Evolutionary conservation across 2,888 invertebrate species (phyloP), one percentile per base, ranked within the genome.

Genomic region (Eristalis pertinax): DNA sequence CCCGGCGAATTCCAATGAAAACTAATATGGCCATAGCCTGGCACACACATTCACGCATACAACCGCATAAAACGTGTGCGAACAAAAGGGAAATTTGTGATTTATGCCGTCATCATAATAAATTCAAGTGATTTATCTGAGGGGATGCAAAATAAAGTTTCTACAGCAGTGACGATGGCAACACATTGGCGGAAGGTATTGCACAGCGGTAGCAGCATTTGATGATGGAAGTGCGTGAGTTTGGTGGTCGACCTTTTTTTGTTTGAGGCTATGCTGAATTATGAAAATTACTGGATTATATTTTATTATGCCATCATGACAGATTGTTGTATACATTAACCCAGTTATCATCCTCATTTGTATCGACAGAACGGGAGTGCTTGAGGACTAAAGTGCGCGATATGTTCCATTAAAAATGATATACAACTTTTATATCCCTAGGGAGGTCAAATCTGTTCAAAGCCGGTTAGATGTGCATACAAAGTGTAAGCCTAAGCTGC

Each of bases 21-120:
- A 77, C 82, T 74, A 77, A 86, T 78, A 78, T 77, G 77, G 67
- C 41, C n/a, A 19, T 19, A 19, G 50, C 50, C n/a, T 5, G 63
- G 7, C 22, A 19, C 50, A 50, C 8, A 50, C 19, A 50, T 19
- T 1, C 50, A 50, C 26, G 38, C 41, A 67, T 68, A 80, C 50
- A 63, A 58, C 70, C 81, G 38, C 70, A 78, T 74, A 82, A 78
- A 78, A 78, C 82, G 82, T 82, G 78, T 70, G 74, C 74, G 75
- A 70, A 81, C 81, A 87, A 87, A 87, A 84, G 86, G 70, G 74
- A 75, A 72, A 79, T 87, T 78, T 89, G 88, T 90, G 91, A 92
- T 92, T 92, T 92, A 92, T 92, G 89, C 89, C 90, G 90, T 92
- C 91, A 92, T 92, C 92, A 92, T 92, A 92, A 92, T 92, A 92